Conservation (phyloP, 1,140 invertebrate genomes). For the Panagrolaimus sp. region DNA sequence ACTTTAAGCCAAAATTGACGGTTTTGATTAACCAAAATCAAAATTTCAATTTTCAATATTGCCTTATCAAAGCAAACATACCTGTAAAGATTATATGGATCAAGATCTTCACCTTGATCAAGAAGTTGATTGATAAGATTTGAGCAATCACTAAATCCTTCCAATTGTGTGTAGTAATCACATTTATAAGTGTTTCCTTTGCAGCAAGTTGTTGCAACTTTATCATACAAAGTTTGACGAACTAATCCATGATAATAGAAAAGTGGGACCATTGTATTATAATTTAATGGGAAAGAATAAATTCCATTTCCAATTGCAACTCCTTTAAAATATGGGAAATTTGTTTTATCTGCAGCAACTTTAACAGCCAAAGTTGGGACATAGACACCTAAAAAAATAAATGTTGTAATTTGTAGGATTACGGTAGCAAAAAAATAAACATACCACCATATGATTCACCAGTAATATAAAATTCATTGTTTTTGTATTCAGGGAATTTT, state of each 20-base stretch:
- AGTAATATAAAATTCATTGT: slow-evolving; percentile 60
- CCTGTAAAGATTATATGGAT: slow-evolving; percentile 16
- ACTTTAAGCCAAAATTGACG: too few species aligned
- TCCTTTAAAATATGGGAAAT: slow-evolving; percentile 18
- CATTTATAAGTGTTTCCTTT: slow-evolving; percentile 15
- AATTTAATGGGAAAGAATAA: slow-evolving; percentile 21
- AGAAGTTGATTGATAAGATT: background rate
- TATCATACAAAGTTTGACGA: slow-evolving; percentile 14
- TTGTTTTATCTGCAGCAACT: slow-evolving; percentile 52
- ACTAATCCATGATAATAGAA: slow-evolving; percentile 25
- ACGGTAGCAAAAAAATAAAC: too few species aligned
- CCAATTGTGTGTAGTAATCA: slow-evolving; percentile 6
- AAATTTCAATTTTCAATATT: too few species aligned
- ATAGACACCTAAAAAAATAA: slow-evolving; percentile 39
- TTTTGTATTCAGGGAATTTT: slow-evolving; percentile 63
- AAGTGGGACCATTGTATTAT: slow-evolving; percentile 20
- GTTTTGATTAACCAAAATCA: too few species aligned
- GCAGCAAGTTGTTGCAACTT: slow-evolving; percentile 16
- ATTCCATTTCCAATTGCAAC: slow-evolving; percentile 25
- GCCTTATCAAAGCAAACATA: too few species aligned
- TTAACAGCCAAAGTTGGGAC: slow-evolving; percentile 61
- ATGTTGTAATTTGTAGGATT: background rate
- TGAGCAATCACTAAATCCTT: background rate
- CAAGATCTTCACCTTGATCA: background rate
- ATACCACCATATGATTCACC: slow-evolving; percentile 61